Conservation (phyloP, 2,888 invertebrate species). For the Hetaerina titia region DNA sequence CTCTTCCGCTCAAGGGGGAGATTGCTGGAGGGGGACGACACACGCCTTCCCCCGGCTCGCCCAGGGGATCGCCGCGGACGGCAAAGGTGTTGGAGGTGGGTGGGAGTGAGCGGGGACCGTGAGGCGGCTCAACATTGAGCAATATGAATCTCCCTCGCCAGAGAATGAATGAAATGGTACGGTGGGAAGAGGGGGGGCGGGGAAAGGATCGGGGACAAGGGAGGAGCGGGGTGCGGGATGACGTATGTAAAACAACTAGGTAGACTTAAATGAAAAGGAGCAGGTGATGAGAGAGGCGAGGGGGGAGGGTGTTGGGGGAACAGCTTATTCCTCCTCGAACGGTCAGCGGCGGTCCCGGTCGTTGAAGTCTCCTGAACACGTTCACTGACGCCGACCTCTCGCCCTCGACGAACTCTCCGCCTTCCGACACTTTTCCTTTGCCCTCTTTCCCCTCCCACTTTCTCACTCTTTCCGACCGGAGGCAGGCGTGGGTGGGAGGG, state of each 20-base stretch:
- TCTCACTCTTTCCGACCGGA: background rate
- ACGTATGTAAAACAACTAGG: conserved; percentile 32
- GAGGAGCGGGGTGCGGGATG: background rate
- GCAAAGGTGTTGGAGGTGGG: background rate
- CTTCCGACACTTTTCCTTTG: background rate
- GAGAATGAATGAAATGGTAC: background rate
- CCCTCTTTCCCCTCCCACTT: conserved; percentile 32
- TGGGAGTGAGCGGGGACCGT: background rate
- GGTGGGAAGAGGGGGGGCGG: background rate
- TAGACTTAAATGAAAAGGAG: background rate
- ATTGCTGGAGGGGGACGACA: background rate
- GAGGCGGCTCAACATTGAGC: background rate
- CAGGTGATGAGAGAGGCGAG: background rate
- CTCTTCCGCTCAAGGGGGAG: conserved; percentile 48
- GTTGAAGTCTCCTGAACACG: conserved; percentile 52
- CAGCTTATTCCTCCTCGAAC: background rate
- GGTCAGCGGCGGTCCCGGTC: background rate
- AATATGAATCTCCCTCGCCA: background rate
- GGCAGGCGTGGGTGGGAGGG: conserved; percentile 23
- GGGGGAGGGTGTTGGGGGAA: background rate
- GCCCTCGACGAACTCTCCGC: background rate
- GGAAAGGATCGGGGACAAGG: background rate
- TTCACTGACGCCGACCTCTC: background rate
- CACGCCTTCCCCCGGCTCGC: background rate
- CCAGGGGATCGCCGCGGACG: conserved; percentile 3